phyloP scores from a whole-genome alignment of 2,888 invertebrate genomes.

The Archips xylosteana region DNA sequence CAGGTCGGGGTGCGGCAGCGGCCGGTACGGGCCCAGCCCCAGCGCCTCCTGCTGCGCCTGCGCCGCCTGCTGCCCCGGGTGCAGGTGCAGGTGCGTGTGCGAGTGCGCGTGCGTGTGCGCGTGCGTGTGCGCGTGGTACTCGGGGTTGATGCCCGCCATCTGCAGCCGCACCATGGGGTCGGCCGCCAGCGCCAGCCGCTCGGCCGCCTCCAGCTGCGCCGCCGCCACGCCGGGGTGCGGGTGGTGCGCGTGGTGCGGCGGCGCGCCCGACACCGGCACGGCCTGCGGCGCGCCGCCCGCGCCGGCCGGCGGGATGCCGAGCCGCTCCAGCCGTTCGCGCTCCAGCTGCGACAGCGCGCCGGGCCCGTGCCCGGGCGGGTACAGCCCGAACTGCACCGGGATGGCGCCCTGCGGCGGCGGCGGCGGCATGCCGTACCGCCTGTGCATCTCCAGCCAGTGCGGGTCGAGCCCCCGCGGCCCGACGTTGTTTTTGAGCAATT shows the following conservation, averaged over 20 bases:
- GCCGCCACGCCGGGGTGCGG: slow-evolving; percentile 81
- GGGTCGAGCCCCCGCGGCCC: slow-evolving; percentile 90
- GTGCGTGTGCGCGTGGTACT: slow-evolving; percentile 97
- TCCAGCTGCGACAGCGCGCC: slow-evolving; percentile 92
- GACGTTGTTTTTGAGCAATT: slow-evolving; percentile 91
- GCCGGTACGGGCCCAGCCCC: slow-evolving; percentile 85
- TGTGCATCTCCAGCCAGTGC: slow-evolving; percentile 95
- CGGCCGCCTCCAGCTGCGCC: slow-evolving; percentile 90
- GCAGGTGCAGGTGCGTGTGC: slow-evolving; percentile 93
- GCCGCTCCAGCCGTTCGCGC: slow-evolving; percentile 93
- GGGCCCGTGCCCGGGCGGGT: slow-evolving; percentile 90
- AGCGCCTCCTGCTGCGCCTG: slow-evolving; percentile 89
- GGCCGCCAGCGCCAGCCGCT: slow-evolving; percentile 93
- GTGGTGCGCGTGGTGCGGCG: slow-evolving; percentile 85
- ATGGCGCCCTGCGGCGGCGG: slow-evolving; percentile 88
- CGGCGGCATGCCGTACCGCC: slow-evolving; percentile 89
- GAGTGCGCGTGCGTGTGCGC: slow-evolving; percentile 97
- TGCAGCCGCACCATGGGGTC: slow-evolving; percentile 97
- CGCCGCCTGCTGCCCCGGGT: slow-evolving; percentile 90
- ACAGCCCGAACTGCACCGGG: slow-evolving; percentile 90
- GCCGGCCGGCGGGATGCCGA: slow-evolving; percentile 90
- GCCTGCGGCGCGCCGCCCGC: slow-evolving; percentile 77
- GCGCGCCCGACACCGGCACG: slow-evolving; percentile 84
- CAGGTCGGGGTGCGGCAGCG: slow-evolving; percentile 91
- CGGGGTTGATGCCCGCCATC: slow-evolving; percentile 95